Percentiles rank a stretch among this genome's conserved stretches.
Conservation (phyloP, 2,888 invertebrate species). For the Drosophila macrothrix region DNA sequence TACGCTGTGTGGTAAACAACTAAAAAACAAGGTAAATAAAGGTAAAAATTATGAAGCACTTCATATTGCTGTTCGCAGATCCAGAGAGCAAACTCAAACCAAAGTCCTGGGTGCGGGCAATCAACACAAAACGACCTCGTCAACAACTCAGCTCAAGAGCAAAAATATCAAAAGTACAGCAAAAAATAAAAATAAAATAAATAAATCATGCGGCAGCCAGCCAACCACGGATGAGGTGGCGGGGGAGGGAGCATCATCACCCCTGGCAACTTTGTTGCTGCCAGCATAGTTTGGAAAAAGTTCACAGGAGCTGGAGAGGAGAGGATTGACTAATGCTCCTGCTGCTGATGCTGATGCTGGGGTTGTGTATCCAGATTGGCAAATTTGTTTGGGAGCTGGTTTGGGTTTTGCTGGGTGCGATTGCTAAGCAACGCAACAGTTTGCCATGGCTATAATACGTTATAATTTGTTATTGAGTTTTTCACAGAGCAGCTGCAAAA, state of each 20-base stretch:
- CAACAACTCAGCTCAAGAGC: constrained; percentile 74
- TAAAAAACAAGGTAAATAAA: constrained; percentile 72
- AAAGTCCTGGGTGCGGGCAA: constrained; percentile 64
- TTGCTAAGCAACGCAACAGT: constrained; percentile 84
- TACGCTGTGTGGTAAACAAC: constrained; percentile 60
- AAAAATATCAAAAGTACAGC: constrained; percentile 67
- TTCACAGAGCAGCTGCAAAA: constrained; percentile 79
- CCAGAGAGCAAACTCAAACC: constrained; percentile 65
- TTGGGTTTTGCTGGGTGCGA: constrained; percentile 42
- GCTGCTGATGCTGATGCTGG: constrained; percentile 3
- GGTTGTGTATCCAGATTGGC: constrained; percentile 53
- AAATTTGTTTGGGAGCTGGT: constrained; percentile 50
- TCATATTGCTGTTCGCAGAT: constrained; percentile 63
- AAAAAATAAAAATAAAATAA: constrained; percentile 26
- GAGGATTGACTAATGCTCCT: constrained; percentile 29
- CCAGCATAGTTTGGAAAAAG: constrained; percentile 72
- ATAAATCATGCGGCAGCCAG: constrained; percentile 39
- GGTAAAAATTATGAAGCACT: constrained; percentile 79
- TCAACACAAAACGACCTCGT: constrained; percentile 80
- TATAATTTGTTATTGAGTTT: constrained; percentile 84
- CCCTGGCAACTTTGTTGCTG: constrained; percentile 77
- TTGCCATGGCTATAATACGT: constrained; percentile 84
- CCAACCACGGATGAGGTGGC: constrained; percentile 24
- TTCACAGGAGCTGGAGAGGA: constrained; percentile 31
- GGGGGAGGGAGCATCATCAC: constrained; percentile 68